These are phyloP conservation scores for Fopius arisanus DNA, from an alignment of 1,140 invertebrate species.

Conservation along the genomic window DNA sequence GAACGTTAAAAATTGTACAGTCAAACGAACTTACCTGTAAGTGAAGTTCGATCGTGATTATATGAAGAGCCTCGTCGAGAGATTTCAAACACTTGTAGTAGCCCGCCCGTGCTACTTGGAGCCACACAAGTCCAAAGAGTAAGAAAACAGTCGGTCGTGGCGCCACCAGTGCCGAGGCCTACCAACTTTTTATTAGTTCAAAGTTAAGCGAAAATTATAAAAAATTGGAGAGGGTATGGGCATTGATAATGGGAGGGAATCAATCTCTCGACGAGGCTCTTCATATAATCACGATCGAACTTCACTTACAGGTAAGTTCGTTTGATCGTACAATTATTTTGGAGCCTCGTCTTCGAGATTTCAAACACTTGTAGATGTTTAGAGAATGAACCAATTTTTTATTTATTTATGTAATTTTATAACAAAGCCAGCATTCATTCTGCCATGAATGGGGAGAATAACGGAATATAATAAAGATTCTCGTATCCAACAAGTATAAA, in stretches of 20 bases:
- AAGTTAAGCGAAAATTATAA: not conserved
- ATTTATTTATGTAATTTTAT: too few species aligned
- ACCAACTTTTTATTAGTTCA: not conserved
- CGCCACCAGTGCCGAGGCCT: not conserved
- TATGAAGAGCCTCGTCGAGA: not conserved
- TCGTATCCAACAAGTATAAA: too few species aligned
- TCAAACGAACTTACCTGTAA: not conserved
- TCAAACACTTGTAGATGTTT: not conserved
- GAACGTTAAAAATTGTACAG: not conserved
- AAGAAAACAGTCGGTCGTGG: not conserved
- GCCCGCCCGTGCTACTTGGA: not conserved
- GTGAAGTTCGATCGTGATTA: not conserved
- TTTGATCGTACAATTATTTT: conserved; percentile 4
- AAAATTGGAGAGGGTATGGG: not conserved
- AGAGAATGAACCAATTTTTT: not conserved
- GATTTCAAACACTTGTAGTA: not conserved
- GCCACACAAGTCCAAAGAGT: not conserved
- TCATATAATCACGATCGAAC: conserved; percentile 8
- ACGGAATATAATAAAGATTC: not conserved
- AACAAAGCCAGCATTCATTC: not conserved
- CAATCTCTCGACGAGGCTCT: not conserved
- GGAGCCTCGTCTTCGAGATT: not conserved
- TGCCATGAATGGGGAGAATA: not conserved
- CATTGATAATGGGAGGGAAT: not conserved
- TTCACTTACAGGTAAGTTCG: not conserved